These are phyloP conservation scores for Falco concolor DNA, from an alignment of 2,797 vertebrate species.

Conservation along the genomic window DNA sequence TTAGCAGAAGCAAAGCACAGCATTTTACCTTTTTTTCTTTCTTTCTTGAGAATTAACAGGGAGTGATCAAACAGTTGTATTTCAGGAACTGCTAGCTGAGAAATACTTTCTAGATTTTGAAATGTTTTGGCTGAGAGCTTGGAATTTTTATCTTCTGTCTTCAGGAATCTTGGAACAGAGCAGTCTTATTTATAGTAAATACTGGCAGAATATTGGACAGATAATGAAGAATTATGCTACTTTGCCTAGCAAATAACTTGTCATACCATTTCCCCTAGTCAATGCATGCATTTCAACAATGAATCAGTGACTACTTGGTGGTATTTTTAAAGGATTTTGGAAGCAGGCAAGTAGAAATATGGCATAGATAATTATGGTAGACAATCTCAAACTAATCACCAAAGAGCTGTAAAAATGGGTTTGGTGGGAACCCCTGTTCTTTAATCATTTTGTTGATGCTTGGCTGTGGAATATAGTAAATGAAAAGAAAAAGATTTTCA, in stretches of 20 bases:
- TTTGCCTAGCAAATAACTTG: background rate
- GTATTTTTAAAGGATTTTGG: background rate
- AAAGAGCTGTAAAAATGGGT: background rate
- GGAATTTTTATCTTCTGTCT: background rate
- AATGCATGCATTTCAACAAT: background rate
- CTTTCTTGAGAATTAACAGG: background rate
- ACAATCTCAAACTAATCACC: background rate
- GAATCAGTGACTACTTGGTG: background rate
- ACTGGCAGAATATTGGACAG: background rate
- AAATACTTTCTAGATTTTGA: background rate
- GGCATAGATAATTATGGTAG: background rate
- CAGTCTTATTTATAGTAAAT: constrained; percentile 33
- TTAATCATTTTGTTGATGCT: background rate
- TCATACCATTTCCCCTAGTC: background rate
- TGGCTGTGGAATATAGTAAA: background rate
- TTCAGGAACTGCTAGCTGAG: background rate
- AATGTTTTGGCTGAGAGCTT: background rate
- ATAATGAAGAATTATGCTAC: background rate
- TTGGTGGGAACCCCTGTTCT: background rate
- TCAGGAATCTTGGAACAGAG: constrained; percentile 23
- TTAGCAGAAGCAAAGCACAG: background rate
- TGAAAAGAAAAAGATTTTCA: background rate
- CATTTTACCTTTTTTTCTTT: background rate
- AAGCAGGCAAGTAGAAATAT: background rate
- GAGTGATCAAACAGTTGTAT: background rate